Evolutionary conservation across 2,113 vertebrate genomes (phyloP).

Genomic region (Cololabis saira): DNA sequence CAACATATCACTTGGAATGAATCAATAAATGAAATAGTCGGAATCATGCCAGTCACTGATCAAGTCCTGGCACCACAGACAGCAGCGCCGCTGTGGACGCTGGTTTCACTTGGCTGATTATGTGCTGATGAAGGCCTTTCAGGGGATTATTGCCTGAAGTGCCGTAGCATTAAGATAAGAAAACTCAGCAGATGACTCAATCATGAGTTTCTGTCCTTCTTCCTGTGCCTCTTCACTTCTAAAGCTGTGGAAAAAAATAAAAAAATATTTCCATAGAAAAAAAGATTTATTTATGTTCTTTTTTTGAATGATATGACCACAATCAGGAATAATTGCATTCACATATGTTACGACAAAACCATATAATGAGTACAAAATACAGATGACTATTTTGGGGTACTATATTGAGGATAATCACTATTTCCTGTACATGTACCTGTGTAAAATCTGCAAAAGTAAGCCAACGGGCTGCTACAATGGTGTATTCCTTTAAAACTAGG

Average conservation of each 20-base stretch:
- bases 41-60: not conserved
- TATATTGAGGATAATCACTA: conserved; percentile 51
- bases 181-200: conserved; percentile 18
- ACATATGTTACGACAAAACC: conserved; percentile 55
- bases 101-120: not conserved
- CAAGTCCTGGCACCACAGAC: not conserved
- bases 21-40: too few relatives aligned
- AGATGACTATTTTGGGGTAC: conserved; percentile 53
- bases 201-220: conserved; percentile 1
- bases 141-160: not conserved
- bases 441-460: conserved; percentile 66
- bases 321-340: conserved; percentile 64
- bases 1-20: too few relatives aligned
- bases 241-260: not conserved
- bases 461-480: conserved; percentile 66
- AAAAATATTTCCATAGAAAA: conserved; percentile 47
- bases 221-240: not conserved
- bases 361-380: conserved; percentile 70
- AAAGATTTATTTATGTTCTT: conserved; percentile 69
- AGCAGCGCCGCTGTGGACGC: not conserved
- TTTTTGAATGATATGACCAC: conserved; percentile 62
- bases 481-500: conserved; percentile 75
- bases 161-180: conserved; percentile 10
- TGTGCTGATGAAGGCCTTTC: not conserved
- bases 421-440: conserved; percentile 76